These are phyloP conservation scores for Otolemur crassicaudatus DNA, from an alignment of 2,797 vertebrate genomes.

Conservation along the genomic window DNA sequence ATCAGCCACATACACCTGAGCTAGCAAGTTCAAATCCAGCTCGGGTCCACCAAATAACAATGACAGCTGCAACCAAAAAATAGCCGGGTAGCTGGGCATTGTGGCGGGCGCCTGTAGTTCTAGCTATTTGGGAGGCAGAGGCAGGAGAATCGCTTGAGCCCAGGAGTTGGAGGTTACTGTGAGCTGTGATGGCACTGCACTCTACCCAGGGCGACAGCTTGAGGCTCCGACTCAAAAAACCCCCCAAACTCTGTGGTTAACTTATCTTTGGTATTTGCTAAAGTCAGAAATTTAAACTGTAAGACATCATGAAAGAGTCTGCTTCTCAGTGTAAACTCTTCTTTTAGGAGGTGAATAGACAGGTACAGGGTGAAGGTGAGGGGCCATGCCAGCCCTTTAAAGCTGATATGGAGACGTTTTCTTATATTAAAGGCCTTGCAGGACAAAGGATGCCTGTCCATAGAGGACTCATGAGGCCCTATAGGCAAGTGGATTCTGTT, in stretches of 20 bases:
- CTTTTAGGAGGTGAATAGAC: neutral
- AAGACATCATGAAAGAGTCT: conserved; percentile 20
- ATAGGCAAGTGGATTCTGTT: neutral
- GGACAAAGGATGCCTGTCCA: neutral
- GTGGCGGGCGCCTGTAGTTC: too few relatives aligned
- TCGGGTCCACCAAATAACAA: too few relatives aligned
- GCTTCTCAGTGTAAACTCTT: neutral
- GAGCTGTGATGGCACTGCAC: too few relatives aligned
- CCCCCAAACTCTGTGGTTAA: neutral
- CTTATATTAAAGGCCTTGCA: neutral
- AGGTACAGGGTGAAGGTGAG: neutral
- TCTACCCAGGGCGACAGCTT: too few relatives aligned
- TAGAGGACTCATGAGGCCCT: neutral
- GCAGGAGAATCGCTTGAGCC: too few relatives aligned
- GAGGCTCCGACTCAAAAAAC: too few relatives aligned
- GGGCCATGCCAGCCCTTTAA: neutral
- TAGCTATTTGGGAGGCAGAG: too few relatives aligned
- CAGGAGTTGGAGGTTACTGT: too few relatives aligned
- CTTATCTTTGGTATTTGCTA: conserved; percentile 44
- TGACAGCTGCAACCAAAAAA: too few relatives aligned
- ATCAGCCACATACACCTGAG: too few relatives aligned
- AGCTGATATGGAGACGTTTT: neutral
- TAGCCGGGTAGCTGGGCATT: too few relatives aligned
- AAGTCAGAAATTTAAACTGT: conserved; percentile 39
- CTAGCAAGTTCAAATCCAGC: too few relatives aligned